These are phyloP conservation scores for Phrynosoma platyrhinos DNA, from an alignment of 2,113 vertebrate genomes.

Conservation along the genomic window DNA sequence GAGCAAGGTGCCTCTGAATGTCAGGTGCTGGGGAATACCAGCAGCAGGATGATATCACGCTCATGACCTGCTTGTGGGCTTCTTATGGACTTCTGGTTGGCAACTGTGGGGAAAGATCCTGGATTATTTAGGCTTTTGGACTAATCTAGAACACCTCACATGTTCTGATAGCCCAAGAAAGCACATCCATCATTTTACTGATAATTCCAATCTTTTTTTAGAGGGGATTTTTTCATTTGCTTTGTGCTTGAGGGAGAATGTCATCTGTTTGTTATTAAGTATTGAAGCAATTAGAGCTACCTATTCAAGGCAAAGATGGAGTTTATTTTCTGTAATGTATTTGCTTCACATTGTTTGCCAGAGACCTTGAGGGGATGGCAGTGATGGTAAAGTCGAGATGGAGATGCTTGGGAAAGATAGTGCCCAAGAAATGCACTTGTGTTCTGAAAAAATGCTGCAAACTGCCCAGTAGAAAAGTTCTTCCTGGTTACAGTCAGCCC, in stretches of 20 bases:
- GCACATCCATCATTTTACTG: background rate
- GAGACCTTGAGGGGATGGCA: constrained; percentile 16
- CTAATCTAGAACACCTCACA: background rate
- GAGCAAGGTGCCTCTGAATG: background rate
- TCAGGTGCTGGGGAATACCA: background rate
- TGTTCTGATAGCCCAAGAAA: background rate
- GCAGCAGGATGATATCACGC: background rate
- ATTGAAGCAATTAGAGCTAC: background rate
- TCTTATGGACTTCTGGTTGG: background rate
- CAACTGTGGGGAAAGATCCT: background rate
- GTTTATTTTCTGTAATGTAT: constrained; percentile 3
- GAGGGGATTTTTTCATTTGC: background rate
- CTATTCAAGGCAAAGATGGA: background rate
- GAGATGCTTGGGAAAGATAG: background rate
- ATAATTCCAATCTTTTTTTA: background rate
- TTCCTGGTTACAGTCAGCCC: no score
- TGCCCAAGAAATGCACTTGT: background rate
- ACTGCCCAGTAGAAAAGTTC: background rate
- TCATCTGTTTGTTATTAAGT: background rate
- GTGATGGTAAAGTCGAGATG: background rate
- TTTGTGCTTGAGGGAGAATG: background rate
- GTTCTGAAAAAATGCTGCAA: background rate
- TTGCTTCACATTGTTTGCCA: background rate
- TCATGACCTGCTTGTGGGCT: background rate
- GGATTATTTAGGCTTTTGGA: background rate